Evolutionary conservation across 1,140 invertebrate species (phyloP), one percentile per base, ranked within the genome.

Genomic region (Drosophila rhopaloa): DNA sequence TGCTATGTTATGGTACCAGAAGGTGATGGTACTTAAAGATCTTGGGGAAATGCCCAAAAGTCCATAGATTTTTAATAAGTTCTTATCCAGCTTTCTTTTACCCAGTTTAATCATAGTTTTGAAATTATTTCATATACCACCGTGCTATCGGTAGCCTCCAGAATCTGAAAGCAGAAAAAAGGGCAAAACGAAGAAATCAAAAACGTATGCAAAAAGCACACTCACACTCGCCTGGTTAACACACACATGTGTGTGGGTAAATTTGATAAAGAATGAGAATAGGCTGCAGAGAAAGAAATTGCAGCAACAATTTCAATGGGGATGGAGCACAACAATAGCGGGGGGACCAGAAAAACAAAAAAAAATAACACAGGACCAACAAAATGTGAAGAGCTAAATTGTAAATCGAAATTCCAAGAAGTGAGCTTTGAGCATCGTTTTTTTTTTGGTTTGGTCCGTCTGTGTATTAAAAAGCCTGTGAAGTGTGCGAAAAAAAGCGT

Each of bases 361-460:
- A 43, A 81, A 56, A 44, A 60, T 40, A 62, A 41, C 55, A 65
- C 38, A 38, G 66, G 71, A 76, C 57, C 57, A 48, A 27, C 57
- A 86, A 73, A 72, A 76, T 61, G 62, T 81, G 66, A 80, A 88
- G 83, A 88, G 70, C 68, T 84, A 89, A 88, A 88, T 89, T 88
- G 84, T 89, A 88, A 88, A 88, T 89, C 84, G 84, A 89, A 88
- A 89, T 89, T 89, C 84, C 84, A 84, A 84, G 84, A 89, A 89
- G 53, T 75, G 73, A 63, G 80, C 73, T 84, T 72, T 81, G 73
- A 81, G 76, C 79, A 79, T 81, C 54, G 55, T 66, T 56, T 59
- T 70, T 71, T 61, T 78, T 66, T 78, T 56, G 27, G 57, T 54
- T 66, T 51, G 48, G 7, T 14, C 10, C 58, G 32, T 51, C 35